Evolutionary conservation across 1,140 invertebrate genomes (phyloP), one percentile per base, ranked within the genome.

Genomic region (Holotrichia oblita): DNA sequence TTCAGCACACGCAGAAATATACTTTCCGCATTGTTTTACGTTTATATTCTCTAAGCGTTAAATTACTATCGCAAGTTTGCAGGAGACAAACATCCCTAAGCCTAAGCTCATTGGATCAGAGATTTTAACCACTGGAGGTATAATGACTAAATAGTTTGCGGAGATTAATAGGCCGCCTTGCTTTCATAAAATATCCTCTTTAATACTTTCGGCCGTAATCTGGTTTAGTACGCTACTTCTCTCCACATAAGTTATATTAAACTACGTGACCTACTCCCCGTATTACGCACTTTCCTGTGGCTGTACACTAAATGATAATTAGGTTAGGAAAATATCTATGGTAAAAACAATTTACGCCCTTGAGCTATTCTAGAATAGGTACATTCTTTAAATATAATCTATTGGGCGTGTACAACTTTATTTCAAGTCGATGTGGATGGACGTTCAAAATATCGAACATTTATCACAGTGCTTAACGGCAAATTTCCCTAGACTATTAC

Each of bases 141-240:
- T 69, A 69, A 69, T 69, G 61, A 34, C 24, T 69, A 69, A 69
- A 69, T 69, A 69, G 61, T 69, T 69, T 69, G 22, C 20, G 61
- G 61, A 69, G 61, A 69, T 69, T 69, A 69, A 69, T 69, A 69
- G 61, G 20, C 61, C 27, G 20, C 61, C 27, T 34, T 20, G 61
- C 61, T 69, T 34, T 34, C 61, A 69, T 69, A 69, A 69, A 55
- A 69, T 27, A 69, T 27, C 61, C 61, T 20, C 27, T 64, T 7
- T 34, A 34, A 69, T 69, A 69, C 61, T 69, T 69, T 69, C 61
- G 61, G 27, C 61, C 17, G 61, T 69, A 69, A 69, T 69, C 61
- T 34, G 61, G 20, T 69, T 24, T 69, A 69, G 61, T 69, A 27
- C 61, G 61, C 61, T 69, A 69, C 22, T 69, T 69, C 61, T 69